Percentiles rank a stretch among this genome's conserved stretches.
These are phyloP conservation scores for Tipula vernalis DNA, from an alignment of 2,888 invertebrate species.

Conservation along the genomic window DNA sequence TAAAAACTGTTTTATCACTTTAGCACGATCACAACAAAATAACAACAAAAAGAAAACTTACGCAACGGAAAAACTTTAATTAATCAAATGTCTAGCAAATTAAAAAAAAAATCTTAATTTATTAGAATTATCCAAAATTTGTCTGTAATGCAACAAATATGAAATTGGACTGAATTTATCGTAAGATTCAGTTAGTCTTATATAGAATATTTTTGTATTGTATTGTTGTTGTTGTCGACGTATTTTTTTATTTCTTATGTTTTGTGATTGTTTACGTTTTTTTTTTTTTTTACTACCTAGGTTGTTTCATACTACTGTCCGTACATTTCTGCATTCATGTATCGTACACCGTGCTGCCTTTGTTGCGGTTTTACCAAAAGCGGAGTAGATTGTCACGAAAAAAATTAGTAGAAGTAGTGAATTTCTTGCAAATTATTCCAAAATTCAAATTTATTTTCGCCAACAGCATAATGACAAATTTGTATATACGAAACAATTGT, in stretches of 20 bases:
- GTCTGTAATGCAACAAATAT: constrained; percentile 34
- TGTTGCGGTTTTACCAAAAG: no score
- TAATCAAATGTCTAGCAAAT: background rate
- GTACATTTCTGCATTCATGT: background rate
- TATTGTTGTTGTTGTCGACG: background rate
- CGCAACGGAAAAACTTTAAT: background rate
- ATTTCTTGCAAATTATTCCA: no score
- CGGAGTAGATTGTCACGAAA: no score
- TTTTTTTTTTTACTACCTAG: no score
- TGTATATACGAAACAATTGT: no score
- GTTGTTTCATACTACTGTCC: no score
- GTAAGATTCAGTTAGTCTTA: background rate
- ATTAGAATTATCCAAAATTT: constrained; percentile 19
- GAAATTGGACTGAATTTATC: constrained; percentile 28
- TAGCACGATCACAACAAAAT: background rate
- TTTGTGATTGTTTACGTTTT: background rate
- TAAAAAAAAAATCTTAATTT: background rate
- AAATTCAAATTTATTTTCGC: no score
- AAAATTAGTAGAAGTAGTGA: no score
- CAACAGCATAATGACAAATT: no score
- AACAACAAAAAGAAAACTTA: background rate
- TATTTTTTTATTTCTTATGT: background rate
- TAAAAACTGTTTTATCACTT: background rate
- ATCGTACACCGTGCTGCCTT: background rate
- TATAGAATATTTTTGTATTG: background rate